Evolutionary conservation across 2,797 vertebrate species (phyloP).

Genomic region (Betta splendens): DNA sequence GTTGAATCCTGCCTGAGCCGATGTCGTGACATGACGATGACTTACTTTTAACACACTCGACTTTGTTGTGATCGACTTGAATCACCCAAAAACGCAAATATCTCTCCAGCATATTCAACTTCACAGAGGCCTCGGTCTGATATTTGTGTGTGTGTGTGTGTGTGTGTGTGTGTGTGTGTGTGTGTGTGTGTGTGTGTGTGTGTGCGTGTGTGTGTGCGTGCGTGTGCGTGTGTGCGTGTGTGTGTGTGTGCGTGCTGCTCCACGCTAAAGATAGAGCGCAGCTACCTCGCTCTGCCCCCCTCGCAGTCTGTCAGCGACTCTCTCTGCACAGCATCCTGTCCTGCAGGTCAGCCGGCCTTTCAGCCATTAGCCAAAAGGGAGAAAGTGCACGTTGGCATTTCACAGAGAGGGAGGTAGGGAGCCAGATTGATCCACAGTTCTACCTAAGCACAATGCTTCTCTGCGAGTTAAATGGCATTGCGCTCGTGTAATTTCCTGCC

Average conservation of each 20-base stretch:
- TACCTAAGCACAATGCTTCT: constrained; percentile 49
- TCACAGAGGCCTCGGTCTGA: too few relatives aligned
- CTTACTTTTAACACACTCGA: not conserved
- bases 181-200: too few relatives aligned
- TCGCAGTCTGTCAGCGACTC: constrained; percentile 13
- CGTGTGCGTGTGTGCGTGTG: too few relatives aligned
- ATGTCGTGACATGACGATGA: too few relatives aligned
- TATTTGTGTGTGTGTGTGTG: too few relatives aligned
- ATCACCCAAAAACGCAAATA: not conserved
- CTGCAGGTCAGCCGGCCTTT: constrained; percentile 28
- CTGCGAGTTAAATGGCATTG: constrained; percentile 46
- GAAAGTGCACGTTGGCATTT: constrained; percentile 56
- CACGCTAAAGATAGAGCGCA: constrained; percentile 8
- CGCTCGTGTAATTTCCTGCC: constrained; percentile 49
- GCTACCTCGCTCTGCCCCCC: constrained; percentile 6
- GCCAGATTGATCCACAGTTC: constrained; percentile 56
- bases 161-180: too few relatives aligned
- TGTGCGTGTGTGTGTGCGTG: too few relatives aligned
- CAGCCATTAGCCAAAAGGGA: constrained; percentile 41
- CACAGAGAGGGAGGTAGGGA: constrained; percentile 22
- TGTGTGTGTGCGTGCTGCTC: not conserved
- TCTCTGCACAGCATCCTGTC: constrained; percentile 24
- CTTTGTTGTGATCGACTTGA: not conserved
- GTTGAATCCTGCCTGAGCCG: not conserved
- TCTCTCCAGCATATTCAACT: not conserved